Evolutionary conservation across 2,888 invertebrate genomes (phyloP), one percentile per base, ranked within the genome.

Genomic region (Xanthia togata): DNA sequence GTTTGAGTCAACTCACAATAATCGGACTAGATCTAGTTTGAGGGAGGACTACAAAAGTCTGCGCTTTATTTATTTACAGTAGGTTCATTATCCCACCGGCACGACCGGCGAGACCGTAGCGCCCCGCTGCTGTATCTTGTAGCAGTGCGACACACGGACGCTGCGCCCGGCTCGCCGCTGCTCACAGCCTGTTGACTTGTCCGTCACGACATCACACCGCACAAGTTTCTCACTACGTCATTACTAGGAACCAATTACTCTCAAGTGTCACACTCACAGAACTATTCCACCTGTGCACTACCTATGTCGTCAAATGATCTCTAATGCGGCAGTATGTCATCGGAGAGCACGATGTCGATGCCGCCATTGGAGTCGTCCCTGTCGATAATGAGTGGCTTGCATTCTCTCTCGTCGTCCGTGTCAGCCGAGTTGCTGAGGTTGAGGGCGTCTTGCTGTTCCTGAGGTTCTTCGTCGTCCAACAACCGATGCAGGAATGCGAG

Each of bases 401-500:
- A 68, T 11, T 79, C 83, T 50, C 41, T 60, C 38, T 79, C 78
- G 35, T 82, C 83, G 64, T 86, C 88, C 62, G 82, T 71, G 73
- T 81, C 76, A 5, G 72, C 41, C 0, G 76, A 67, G 50, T 81
- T 65, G 73, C 82, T 85, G 47, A 91, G 84, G 85, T 92, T 90
- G 38, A 92, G 84, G 26, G 91, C 92, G 53, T 82, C 89, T 57
- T 57, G 73, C 81, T 89, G 87, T 38, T 77, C 76, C n/a, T 26
- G 44, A 41, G 72, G 82, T 50, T 95, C 95, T 60, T 93, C 93
- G 60, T 92, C 94, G 82, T 96, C 96, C 63, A 96, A 87, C 86
- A 96, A 84, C 53, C 91, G 91, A 88, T 96, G 96, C 71, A 96
- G 91, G 41, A 92, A 84, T 64, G 87, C 81, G 55, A 96, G 89